A percentile compares a stretch with the other conserved stretches of the same genome.
Conservation (phyloP, 2,888 invertebrate species). For the Keiferia lycopersicella region DNA sequence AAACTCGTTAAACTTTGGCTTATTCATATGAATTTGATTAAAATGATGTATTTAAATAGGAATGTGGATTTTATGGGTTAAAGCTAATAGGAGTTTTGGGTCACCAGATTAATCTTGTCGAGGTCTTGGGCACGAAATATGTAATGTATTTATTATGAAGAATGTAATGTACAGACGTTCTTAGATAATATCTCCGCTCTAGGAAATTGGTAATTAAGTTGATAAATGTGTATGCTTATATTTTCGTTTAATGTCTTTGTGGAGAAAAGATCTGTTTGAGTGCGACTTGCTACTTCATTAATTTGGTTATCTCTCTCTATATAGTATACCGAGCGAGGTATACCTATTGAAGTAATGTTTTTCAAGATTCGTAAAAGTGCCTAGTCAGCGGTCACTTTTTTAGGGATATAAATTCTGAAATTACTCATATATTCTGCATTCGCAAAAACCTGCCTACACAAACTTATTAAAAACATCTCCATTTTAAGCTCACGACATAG, state of each 20-base stretch:
- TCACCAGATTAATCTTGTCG: conserved; percentile 39
- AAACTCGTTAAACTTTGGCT: conserved; percentile 21
- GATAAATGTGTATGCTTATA: too few species aligned
- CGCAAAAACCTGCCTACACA: too few species aligned
- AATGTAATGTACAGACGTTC: neutral
- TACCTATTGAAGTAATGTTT: too few species aligned
- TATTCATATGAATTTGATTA: conserved; percentile 31
- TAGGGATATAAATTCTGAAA: too few species aligned
- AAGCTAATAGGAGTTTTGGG: conserved; percentile 32
- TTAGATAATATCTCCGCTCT: conserved; percentile 4
- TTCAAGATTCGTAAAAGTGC: too few species aligned
- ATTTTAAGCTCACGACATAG: neutral
- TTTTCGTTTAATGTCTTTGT: too few species aligned
- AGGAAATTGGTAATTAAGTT: conserved; percentile 1
- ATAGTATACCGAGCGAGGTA: too few species aligned
- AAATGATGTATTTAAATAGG: conserved; percentile 31
- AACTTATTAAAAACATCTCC: neutral
- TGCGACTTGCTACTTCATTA: too few species aligned
- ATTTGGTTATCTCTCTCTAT: too few species aligned
- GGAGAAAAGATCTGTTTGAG: too few species aligned
- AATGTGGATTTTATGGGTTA: conserved; percentile 24
- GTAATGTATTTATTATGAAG: neutral
- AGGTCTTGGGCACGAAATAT: conserved; percentile 29
- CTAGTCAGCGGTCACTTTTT: too few species aligned
- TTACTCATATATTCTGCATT: too few species aligned